These are phyloP conservation scores for Zophobas morio DNA, from an alignment of 1,140 invertebrate species.

Conservation along the genomic window DNA sequence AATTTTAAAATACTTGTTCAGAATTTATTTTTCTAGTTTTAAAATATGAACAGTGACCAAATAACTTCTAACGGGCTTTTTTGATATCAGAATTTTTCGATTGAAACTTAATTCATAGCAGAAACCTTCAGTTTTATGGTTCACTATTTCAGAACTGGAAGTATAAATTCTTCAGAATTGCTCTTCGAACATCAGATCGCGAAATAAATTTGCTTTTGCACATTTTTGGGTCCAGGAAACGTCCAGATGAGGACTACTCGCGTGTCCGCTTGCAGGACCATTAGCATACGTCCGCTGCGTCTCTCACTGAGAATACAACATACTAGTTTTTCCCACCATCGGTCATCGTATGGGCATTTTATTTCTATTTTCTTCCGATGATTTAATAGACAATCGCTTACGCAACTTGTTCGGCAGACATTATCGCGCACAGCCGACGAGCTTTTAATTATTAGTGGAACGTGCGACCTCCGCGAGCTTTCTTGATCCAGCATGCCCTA, in stretches of 20 bases:
- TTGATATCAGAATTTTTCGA: too few relatives aligned
- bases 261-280: conserved; percentile 46
- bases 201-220: too few relatives aligned
- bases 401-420: conserved; percentile 60
- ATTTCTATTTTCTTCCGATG: conserved; percentile 62
- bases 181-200: too few relatives aligned
- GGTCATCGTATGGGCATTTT: conserved; percentile 62
- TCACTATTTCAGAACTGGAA: too few relatives aligned
- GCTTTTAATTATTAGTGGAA: conserved; percentile 54
- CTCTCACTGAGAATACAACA: conserved; percentile 63
- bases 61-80: too few relatives aligned
- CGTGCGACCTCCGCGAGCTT: conserved; percentile 8
- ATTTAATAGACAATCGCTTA: conserved; percentile 64
- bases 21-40: too few relatives aligned
- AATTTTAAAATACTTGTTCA: too few relatives aligned
- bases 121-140: too few relatives aligned
- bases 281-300: conserved; percentile 54
- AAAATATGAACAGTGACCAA: too few relatives aligned
- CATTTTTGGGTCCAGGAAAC: too few relatives aligned
- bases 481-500: neutral
- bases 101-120: too few relatives aligned
- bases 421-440: conserved; percentile 58
- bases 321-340: conserved; percentile 64
- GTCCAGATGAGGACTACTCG: conserved; percentile 12
- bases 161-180: too few relatives aligned